Conservation (phyloP, 2,888 invertebrate species). For the Criorhina ranunculi region DNA sequence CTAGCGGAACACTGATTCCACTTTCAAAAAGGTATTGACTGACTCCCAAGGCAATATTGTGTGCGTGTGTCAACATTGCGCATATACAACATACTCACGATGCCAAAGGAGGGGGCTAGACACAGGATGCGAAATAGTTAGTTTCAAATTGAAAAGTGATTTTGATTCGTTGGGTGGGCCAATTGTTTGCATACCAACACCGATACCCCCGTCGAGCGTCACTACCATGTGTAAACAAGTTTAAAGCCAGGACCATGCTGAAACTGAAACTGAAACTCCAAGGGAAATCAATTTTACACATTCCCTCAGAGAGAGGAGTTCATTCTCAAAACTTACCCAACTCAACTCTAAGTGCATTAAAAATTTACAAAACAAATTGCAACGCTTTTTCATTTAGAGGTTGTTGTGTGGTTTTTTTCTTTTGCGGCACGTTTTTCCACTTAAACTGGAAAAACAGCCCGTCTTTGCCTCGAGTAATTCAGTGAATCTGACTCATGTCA, state of each 20-base stretch:
- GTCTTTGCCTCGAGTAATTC: conserved; percentile 18
- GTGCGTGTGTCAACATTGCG: conserved; percentile 50
- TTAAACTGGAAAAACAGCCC: conserved; percentile 22
- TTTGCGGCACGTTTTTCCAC: conserved; percentile 42
- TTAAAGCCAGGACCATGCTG: conserved; percentile 27
- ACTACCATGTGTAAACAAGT: conserved; percentile 39
- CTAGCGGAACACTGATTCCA: conserved; percentile 15
- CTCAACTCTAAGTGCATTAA: conserved; percentile 43
- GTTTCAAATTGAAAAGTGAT: conserved; percentile 64
- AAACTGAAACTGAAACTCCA: conserved; percentile 29
- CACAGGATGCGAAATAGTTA: conserved; percentile 18
- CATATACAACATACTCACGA: conserved; percentile 9
- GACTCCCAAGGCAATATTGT: conserved; percentile 37
- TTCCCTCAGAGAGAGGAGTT: background rate
- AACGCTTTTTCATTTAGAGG: conserved; percentile 12
- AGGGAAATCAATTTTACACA: conserved; percentile 61
- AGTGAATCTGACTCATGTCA: conserved; percentile 26
- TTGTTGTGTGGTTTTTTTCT: too few relatives aligned
- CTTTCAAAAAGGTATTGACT: conserved; percentile 40
- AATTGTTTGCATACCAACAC: conserved; percentile 50
- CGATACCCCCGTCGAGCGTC: background rate
- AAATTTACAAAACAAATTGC: conserved; percentile 52
- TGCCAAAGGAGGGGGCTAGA: background rate
- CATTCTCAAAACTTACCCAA: background rate
- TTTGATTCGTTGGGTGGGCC: conserved; percentile 59